Conservation (phyloP, 2,113 vertebrate genomes). For the Scopus umbretta region DNA sequence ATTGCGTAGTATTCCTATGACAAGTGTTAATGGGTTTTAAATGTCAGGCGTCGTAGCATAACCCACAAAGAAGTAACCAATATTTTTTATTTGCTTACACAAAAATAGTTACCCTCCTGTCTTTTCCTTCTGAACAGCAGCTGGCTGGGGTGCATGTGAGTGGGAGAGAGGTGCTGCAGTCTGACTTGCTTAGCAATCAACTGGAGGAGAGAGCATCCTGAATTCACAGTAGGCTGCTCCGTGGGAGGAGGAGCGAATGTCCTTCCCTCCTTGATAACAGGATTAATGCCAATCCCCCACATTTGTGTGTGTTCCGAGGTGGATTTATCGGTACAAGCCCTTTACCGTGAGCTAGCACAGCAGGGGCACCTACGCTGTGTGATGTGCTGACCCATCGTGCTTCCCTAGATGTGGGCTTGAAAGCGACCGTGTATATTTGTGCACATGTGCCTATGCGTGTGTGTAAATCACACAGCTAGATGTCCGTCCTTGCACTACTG, state of each 20-base stretch:
- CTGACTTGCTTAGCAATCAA: not conserved
- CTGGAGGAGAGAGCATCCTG: not conserved
- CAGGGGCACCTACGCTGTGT: not conserved
- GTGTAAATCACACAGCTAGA: not conserved
- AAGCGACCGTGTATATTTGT: not conserved
- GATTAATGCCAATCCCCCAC: not conserved
- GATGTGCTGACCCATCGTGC: too few relatives aligned
- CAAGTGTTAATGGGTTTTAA: not conserved
- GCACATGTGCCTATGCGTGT: not conserved
- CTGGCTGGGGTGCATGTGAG: not conserved
- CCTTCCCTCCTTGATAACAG: not conserved
- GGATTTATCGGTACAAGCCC: not conserved
- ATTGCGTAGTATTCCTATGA: not conserved
- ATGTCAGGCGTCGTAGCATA: not conserved
- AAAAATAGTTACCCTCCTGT: not conserved
- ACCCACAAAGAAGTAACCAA: not conserved
- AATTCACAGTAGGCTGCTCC: not conserved
- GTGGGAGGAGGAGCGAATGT: not conserved
- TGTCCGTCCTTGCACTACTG: not conserved
- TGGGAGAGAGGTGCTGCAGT: not conserved
- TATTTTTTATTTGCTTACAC: not conserved
- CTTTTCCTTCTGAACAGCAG: not conserved
- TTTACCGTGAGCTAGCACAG: not conserved
- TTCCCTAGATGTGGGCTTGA: not conserved
- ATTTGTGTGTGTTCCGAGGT: not conserved